Conservation (phyloP, 2,113 vertebrate species). For the Vombatus ursinus region DNA sequence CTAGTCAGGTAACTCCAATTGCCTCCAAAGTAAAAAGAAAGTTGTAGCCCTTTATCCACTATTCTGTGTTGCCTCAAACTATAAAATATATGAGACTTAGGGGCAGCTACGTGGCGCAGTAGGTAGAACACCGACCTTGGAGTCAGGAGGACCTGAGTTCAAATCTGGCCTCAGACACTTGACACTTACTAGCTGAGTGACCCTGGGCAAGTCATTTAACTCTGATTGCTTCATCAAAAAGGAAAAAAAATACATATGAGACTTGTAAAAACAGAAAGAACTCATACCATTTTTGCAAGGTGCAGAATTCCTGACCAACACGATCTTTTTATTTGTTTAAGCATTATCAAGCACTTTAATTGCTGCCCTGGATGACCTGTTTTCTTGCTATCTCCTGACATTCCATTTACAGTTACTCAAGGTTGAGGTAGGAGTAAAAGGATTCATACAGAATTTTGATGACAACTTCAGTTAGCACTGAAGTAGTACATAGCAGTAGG, state of each 20-base stretch:
- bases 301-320: slow-evolving; percentile 39
- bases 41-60: neutral
- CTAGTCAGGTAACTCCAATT: neutral
- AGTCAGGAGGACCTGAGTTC: no score
- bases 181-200: no score
- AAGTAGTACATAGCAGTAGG: slow-evolving; percentile 2
- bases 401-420: slow-evolving; percentile 42
- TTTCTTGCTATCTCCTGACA: slow-evolving; percentile 34
- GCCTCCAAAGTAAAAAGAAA: neutral
- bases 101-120: no score
- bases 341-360: slow-evolving; percentile 8
- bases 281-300: slow-evolving; percentile 40
- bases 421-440: neutral
- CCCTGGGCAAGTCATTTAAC: no score
- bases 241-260: neutral
- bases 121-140: no score
- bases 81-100: neutral
- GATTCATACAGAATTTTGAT: slow-evolving; percentile 39
- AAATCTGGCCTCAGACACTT: no score
- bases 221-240: no score
- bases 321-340: slow-evolving; percentile 36
- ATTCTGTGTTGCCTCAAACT: neutral
- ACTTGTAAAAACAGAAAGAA: neutral
- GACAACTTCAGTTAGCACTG: neutral
- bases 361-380: slow-evolving; percentile 17